Percentiles rank a stretch among this genome's conserved stretches.
These are phyloP conservation scores for Cranoglanis bouderius DNA, from an alignment of 2,113 vertebrate genomes.

Conservation along the genomic window DNA sequence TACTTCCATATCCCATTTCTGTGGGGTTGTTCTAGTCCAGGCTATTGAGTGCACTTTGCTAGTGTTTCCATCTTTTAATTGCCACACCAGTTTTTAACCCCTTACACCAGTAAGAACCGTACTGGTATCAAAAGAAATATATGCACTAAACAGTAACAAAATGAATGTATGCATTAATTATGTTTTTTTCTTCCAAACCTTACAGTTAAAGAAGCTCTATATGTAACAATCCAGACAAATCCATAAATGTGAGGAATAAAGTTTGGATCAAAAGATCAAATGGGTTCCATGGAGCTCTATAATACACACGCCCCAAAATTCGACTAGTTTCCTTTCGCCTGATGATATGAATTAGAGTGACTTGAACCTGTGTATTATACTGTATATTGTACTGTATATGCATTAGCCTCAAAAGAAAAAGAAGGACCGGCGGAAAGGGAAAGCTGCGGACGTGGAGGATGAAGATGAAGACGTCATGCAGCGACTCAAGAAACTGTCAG, in stretches of 20 bases:
- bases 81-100: no score
- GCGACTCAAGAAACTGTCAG: constrained; percentile 81
- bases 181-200: no score
- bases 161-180: no score
- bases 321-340: background rate
- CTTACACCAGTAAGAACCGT: no score
- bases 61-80: no score
- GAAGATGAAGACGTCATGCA: constrained; percentile 77
- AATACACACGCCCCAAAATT: background rate
- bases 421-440: constrained; percentile 80
- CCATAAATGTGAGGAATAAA: background rate
- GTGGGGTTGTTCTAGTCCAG: no score
- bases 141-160: background rate
- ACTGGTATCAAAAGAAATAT: background rate
- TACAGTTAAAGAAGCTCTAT: no score
- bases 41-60: no score
- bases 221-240: no score
- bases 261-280: background rate
- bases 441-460: constrained; percentile 70
- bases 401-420: constrained; percentile 79
- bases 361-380: background rate
- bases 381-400: background rate
- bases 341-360: background rate
- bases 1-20: no score
- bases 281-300: background rate